Conservation (phyloP, 2,888 invertebrate genomes). For the Patella pellucida region DNA sequence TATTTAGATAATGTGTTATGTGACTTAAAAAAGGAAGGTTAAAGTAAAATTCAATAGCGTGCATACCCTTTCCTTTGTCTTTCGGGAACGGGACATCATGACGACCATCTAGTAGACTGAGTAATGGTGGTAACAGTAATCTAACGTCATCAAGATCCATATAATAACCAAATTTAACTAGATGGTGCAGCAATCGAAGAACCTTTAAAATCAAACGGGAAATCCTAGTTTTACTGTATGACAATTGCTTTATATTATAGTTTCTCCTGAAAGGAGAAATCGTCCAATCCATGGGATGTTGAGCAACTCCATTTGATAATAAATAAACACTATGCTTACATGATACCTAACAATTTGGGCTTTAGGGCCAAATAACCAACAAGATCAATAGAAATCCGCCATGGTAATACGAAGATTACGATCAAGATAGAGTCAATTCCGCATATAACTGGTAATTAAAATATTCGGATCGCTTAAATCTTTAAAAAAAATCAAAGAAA, state of each 20-base stretch:
- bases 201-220: slow-evolving; percentile 50
- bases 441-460: not conserved
- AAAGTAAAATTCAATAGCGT: not conserved
- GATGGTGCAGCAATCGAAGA: slow-evolving; percentile 63
- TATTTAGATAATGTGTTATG: too few relatives aligned
- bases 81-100: slow-evolving; percentile 69
- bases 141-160: slow-evolving; percentile 67
- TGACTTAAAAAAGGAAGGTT: too few relatives aligned
- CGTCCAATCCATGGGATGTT: too few relatives aligned
- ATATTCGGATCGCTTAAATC: not conserved
- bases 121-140: slow-evolving; percentile 65
- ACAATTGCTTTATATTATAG: too few relatives aligned
- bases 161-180: slow-evolving; percentile 71
- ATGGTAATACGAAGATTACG: not conserved
- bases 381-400: too few relatives aligned
- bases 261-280: too few relatives aligned
- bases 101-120: slow-evolving; percentile 68
- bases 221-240: too few relatives aligned
- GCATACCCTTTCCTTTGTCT: slow-evolving; percentile 58
- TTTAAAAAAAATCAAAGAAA: too few relatives aligned
- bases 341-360: too few relatives aligned
- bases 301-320: too few relatives aligned
- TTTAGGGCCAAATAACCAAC: too few relatives aligned
- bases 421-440: not conserved
- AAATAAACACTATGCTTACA: too few relatives aligned